A percentile compares a stretch with the other conserved stretches of the same genome.
These are phyloP conservation scores for Darevskia nairensis DNA, from an alignment of 2,797 vertebrate genomes.

Conservation along the genomic window DNA sequence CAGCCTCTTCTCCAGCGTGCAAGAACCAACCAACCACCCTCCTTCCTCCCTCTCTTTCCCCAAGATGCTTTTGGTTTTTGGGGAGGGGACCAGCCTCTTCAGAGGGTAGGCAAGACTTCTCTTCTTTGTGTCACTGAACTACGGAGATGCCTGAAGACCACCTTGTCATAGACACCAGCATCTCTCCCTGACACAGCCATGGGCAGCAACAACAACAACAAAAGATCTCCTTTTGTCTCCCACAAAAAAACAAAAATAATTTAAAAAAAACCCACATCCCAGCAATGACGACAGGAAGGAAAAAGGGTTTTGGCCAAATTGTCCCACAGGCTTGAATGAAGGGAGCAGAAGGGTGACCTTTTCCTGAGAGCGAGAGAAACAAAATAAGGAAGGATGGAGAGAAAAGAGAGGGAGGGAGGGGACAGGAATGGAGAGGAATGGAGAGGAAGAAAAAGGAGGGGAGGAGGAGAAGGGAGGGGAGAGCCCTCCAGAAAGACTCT, in stretches of 20 bases:
- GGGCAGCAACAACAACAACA: constrained; percentile 30
- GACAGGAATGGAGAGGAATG: constrained; percentile 36
- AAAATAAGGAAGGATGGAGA: too few species aligned
- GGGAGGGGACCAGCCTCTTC: constrained; percentile 25
- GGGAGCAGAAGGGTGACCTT: constrained; percentile 36
- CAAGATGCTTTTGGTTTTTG: constrained; percentile 45
- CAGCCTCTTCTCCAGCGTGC: constrained; percentile 85
- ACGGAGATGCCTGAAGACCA: constrained; percentile 47
- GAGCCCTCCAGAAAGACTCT: constrained; percentile 79
- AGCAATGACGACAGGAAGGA: constrained; percentile 55
- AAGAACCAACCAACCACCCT: constrained; percentile 27
- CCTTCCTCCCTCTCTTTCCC: not conserved
- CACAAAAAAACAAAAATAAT: constrained; percentile 35
- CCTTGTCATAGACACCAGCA: constrained; percentile 59
- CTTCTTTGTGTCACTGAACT: too few species aligned
- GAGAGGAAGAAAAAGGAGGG: not conserved
- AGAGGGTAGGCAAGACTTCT: constrained; percentile 7
- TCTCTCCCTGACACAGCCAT: constrained; percentile 63
- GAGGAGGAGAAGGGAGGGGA: constrained; percentile 28
- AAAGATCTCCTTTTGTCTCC: constrained; percentile 60
- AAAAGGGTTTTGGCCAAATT: constrained; percentile 65
- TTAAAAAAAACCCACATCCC: constrained; percentile 20
- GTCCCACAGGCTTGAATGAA: constrained; percentile 49
- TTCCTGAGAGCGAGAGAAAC: not conserved
- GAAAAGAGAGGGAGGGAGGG: not conserved